Evolutionary conservation across 2,113 vertebrate species (phyloP).

Genomic region (Callorhinus ursinus): DNA sequence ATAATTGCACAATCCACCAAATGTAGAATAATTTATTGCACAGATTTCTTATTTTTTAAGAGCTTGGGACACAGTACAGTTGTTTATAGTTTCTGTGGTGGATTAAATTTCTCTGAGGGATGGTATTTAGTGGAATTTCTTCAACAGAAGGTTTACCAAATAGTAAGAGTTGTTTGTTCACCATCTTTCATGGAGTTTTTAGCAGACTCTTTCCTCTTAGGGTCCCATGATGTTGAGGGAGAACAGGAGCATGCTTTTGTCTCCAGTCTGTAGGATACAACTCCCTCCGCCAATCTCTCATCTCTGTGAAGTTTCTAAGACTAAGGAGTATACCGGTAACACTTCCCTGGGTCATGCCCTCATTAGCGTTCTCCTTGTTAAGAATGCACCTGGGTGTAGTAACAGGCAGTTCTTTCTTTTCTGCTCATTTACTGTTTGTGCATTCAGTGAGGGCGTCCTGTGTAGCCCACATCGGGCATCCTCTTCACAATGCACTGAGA

Average conservation of each 20-base stretch:
- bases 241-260: background rate
- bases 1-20: background rate
- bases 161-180: background rate
- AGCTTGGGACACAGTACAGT: background rate
- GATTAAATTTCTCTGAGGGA: background rate
- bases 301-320: background rate
- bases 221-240: background rate
- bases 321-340: background rate
- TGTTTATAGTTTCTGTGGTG: background rate
- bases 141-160: background rate
- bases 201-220: background rate
- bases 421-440: background rate
- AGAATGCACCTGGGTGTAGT: background rate
- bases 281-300: background rate
- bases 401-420: background rate
- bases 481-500: background rate
- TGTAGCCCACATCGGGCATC: background rate
- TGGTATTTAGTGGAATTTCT: background rate
- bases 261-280: background rate
- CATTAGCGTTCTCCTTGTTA: background rate
- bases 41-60: constrained; percentile 23
- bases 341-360: background rate
- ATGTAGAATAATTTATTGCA: constrained; percentile 25
- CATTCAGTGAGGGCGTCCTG: background rate
- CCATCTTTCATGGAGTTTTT: background rate